Conservation (phyloP, 2,888 invertebrate species). For the Eristalinus aeneus region DNA sequence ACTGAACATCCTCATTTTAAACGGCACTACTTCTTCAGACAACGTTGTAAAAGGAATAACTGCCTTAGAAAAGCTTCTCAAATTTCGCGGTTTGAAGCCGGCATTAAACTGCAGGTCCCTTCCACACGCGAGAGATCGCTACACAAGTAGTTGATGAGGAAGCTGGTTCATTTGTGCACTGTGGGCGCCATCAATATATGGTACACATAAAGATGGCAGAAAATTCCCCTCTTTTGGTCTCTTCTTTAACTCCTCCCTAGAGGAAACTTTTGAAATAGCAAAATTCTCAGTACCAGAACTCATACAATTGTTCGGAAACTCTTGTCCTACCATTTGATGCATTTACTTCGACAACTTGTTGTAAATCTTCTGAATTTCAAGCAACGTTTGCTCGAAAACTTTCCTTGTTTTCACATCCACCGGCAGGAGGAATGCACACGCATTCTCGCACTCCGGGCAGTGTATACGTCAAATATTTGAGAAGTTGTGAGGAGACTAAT, state of each 20-base stretch:
- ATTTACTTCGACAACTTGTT: background rate
- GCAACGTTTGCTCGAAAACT: background rate
- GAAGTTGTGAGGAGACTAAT: background rate
- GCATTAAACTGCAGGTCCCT: too few species aligned
- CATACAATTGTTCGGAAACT: background rate
- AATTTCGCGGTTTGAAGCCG: too few species aligned
- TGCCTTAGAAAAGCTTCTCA: too few species aligned
- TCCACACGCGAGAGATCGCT: too few species aligned
- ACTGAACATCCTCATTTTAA: too few species aligned
- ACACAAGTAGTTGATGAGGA: too few species aligned
- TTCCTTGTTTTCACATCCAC: background rate
- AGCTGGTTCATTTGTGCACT: too few species aligned
- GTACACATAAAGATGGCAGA: too few species aligned
- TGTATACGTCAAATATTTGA: background rate
- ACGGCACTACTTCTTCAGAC: too few species aligned
- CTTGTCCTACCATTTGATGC: background rate
- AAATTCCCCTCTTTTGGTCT: background rate
- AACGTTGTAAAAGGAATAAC: too few species aligned
- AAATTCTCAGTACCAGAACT: background rate
- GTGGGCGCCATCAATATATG: too few species aligned
- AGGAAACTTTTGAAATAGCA: background rate
- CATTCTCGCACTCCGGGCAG: background rate
- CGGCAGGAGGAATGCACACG: background rate
- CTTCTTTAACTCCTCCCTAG: background rate
- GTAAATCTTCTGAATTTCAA: background rate